Evolutionary conservation across 2,113 vertebrate species (phyloP).

Genomic region (Mugil cephalus): DNA sequence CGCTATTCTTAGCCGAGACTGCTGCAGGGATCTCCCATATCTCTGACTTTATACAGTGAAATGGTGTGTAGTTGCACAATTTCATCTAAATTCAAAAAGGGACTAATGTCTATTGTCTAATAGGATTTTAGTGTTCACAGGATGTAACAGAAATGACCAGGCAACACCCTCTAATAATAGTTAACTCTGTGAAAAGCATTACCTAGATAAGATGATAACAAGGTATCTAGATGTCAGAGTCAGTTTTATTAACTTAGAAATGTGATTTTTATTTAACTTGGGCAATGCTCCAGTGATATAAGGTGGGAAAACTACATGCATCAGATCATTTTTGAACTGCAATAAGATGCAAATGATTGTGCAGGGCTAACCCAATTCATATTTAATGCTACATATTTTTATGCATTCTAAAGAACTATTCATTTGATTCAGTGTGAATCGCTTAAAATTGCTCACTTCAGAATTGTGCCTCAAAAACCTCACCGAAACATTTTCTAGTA

Average conservation of each 20-base stretch:
- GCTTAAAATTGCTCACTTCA: too few relatives aligned
- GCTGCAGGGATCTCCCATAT: conserved; percentile 72
- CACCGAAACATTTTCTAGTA: too few relatives aligned
- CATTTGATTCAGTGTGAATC: too few relatives aligned
- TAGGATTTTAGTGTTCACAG: conserved; percentile 48
- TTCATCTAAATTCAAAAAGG: conserved; percentile 64
- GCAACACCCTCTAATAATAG: conserved; percentile 52
- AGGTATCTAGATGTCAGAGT: conserved; percentile 42
- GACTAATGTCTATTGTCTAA: conserved; percentile 43
- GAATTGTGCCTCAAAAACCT: too few relatives aligned
- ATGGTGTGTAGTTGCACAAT: conserved; percentile 46
- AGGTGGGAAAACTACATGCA: conserved; percentile 2
- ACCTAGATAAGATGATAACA: conserved; percentile 40
- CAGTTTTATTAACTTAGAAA: conserved; percentile 45
- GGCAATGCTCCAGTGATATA: not conserved
- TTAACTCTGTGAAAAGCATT: conserved; percentile 34
- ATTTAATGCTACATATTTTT: not conserved
- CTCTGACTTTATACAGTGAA: conserved; percentile 59
- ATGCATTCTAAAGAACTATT: too few relatives aligned
- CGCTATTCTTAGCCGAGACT: conserved; percentile 70
- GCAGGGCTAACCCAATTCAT: not conserved
- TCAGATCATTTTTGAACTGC: not conserved
- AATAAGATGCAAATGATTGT: not conserved
- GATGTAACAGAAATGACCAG: conserved; percentile 36
- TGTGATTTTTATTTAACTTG: conserved; percentile 31